A percentile compares a stretch with the other conserved stretches of the same genome.
Conservation (phyloP, 2,888 invertebrate species). For the Mythimna pallens region DNA sequence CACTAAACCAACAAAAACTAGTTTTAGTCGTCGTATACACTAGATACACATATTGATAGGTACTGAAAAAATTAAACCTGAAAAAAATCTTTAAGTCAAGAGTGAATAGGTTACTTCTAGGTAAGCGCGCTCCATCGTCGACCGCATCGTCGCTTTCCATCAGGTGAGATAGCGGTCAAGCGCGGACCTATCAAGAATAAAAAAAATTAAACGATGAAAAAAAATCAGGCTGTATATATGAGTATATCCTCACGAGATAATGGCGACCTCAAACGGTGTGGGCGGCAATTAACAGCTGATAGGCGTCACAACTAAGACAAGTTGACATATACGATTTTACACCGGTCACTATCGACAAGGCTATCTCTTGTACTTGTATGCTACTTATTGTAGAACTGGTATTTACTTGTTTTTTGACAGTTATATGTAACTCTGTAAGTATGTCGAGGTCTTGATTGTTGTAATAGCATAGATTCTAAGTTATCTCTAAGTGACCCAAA, state of each 20-base stretch:
- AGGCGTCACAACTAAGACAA: constrained; percentile 75
- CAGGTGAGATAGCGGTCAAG: too few relatives aligned
- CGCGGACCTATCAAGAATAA: too few relatives aligned
- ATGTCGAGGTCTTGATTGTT: constrained; percentile 35
- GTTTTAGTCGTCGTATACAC: too few relatives aligned
- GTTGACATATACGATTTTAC: constrained; percentile 68
- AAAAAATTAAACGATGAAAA: background rate
- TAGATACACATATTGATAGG: too few relatives aligned
- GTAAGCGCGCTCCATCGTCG: too few relatives aligned
- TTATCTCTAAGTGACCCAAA: background rate
- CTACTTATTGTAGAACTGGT: constrained; percentile 49
- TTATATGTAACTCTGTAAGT: constrained; percentile 35
- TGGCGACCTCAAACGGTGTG: constrained; percentile 73
- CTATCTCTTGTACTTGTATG: constrained; percentile 46
- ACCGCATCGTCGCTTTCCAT: too few relatives aligned
- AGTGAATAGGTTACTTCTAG: too few relatives aligned
- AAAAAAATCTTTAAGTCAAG: too few relatives aligned
- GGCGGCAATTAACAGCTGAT: constrained; percentile 83
- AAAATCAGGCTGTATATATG: background rate
- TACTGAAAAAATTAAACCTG: background rate
- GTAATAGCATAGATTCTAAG: background rate
- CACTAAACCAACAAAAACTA: too few relatives aligned
- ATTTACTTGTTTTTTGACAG: constrained; percentile 64
- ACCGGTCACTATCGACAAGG: constrained; percentile 66
- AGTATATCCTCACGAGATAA: constrained; percentile 66